A percentile compares a stretch with the other conserved stretches of the same genome.
Evolutionary conservation across 2,888 invertebrate species (phyloP).

Genomic region (Tuberolachnus salignus): DNA sequence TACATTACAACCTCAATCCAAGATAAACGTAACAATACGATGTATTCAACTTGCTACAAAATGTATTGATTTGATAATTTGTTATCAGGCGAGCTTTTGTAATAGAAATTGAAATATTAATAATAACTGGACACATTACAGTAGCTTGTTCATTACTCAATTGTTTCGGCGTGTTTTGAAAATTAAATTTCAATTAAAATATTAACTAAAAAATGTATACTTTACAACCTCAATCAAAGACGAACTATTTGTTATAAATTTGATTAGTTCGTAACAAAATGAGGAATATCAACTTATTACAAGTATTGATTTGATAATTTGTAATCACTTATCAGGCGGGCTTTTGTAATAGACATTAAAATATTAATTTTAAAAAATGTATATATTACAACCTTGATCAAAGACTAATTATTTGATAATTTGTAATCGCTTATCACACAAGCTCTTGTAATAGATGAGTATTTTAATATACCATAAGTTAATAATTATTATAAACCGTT

Average conservation of each 20-base stretch:
- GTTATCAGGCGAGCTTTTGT: slow-evolving; percentile 43
- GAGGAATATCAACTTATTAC: slow-evolving; percentile 44
- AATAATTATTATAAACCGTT: too few species aligned
- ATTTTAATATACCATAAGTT: too few species aligned
- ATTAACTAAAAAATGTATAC: too few species aligned
- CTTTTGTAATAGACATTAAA: slow-evolving; percentile 31
- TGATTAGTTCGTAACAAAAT: slow-evolving; percentile 39
- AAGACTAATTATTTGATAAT: slow-evolving; percentile 41
- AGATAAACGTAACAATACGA: slow-evolving; percentile 54
- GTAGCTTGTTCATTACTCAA: slow-evolving; percentile 84
- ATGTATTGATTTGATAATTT: slow-evolving; percentile 48
- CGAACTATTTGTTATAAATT: slow-evolving; percentile 18
- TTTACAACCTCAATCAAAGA: slow-evolving; percentile 44
- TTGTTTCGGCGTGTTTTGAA: slow-evolving; percentile 77
- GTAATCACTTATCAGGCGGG: slow-evolving; percentile 27
- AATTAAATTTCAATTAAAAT: slow-evolving; percentile 64
- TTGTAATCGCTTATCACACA: slow-evolving; percentile 15
- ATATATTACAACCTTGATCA: slow-evolving; percentile 26
- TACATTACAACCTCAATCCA: too few species aligned
- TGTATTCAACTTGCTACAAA: slow-evolving; percentile 35
- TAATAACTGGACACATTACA: slow-evolving; percentile 69
- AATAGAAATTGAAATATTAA: not conserved
- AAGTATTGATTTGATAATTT: slow-evolving; percentile 48
- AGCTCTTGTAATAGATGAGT: too few species aligned
- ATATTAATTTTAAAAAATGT: too few species aligned